Evolutionary conservation across 1,140 invertebrate species (phyloP).

Genomic region (Reticulitermes speratus): DNA sequence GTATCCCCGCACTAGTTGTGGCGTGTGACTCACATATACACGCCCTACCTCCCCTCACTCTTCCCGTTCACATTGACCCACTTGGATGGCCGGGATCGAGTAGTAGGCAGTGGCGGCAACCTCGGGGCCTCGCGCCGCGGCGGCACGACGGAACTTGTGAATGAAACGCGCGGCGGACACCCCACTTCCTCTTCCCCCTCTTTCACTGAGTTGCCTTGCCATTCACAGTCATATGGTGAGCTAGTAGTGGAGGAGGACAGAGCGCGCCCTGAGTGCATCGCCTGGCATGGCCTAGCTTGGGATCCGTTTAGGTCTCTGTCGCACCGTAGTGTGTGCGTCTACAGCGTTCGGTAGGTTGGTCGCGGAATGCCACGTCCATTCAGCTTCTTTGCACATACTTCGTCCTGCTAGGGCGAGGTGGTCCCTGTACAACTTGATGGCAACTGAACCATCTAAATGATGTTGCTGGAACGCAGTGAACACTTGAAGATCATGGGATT

Average conservation of each 20-base stretch:
- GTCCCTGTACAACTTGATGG: too few species aligned
- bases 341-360: background rate
- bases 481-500: too few species aligned
- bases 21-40: slow-evolving; percentile 9
- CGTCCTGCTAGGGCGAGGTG: too few species aligned
- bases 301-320: background rate
- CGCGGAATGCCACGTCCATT: background rate
- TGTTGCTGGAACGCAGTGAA: too few species aligned
- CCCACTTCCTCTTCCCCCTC: background rate
- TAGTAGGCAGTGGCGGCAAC: background rate
- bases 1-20: background rate
- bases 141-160: slow-evolving; percentile 11
- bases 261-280: background rate
- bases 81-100: slow-evolving; percentile 1
- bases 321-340: background rate
- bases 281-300: background rate
- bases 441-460: too few species aligned
- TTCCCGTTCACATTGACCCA: slow-evolving; percentile 1
- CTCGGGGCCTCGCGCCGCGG: slow-evolving; percentile 11
- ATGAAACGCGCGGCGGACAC: background rate
- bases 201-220: background rate
- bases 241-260: background rate
- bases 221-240: background rate
- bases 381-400: background rate
- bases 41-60: background rate